Conservation (phyloP, 1,140 invertebrate species). For the Phthorimaea operculella region DNA sequence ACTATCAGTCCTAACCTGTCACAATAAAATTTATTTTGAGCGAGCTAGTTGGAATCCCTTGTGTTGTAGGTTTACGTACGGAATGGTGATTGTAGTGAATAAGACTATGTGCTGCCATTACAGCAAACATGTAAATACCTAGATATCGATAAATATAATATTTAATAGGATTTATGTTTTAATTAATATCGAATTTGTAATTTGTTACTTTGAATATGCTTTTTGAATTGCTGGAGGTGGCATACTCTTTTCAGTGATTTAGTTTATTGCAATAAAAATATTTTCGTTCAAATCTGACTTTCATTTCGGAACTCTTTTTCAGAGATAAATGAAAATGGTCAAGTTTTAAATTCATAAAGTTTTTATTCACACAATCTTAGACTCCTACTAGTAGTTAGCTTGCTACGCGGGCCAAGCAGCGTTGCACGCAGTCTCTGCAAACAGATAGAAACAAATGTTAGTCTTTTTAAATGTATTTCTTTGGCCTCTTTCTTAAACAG, state of each 20-base stretch:
- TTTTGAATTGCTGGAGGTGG: slow-evolving; percentile 37
- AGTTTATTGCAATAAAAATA: slow-evolving; percentile 56
- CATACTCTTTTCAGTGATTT: slow-evolving; percentile 53
- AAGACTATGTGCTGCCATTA: slow-evolving; percentile 37
- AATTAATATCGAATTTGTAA: slow-evolving; percentile 31
- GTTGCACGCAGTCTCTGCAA: too few relatives aligned
- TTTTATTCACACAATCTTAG: too few relatives aligned
- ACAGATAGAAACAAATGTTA: too few relatives aligned
- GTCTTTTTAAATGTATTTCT: too few relatives aligned
- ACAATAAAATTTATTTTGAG: background rate
- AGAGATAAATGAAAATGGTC: too few relatives aligned
- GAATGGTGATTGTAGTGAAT: slow-evolving; percentile 36
- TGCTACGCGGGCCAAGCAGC: too few relatives aligned
- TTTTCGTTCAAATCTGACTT: slow-evolving; percentile 38
- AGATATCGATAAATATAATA: slow-evolving; percentile 34
- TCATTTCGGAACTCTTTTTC: slow-evolving; percentile 17
- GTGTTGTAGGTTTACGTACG: background rate
- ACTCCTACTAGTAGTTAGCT: too few relatives aligned
- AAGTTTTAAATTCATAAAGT: too few relatives aligned
- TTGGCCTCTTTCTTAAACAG: too few relatives aligned
- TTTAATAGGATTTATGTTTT: slow-evolving; percentile 38
- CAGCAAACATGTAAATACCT: slow-evolving; percentile 51
- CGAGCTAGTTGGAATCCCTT: background rate
- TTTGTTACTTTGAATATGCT: slow-evolving; percentile 45
- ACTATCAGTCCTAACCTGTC: background rate